Percentiles rank a stretch among this genome's conserved stretches.
phyloP scores from a whole-genome alignment of 2,113 vertebrate species.

The Phrynosoma blainvillii region DNA sequence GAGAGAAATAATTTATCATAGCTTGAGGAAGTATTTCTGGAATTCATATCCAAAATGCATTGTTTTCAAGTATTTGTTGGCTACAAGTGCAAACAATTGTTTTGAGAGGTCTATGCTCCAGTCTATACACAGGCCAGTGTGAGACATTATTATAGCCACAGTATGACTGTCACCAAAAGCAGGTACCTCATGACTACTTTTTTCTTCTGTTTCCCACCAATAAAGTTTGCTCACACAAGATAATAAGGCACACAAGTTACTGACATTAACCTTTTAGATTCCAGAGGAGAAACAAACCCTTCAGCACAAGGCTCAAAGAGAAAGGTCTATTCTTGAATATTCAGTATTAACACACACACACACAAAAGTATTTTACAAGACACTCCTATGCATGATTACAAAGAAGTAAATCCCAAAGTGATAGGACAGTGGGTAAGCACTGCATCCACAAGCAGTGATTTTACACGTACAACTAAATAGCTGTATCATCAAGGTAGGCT shows the following conservation, averaged over 20 bases:
- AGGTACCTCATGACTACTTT: background rate
- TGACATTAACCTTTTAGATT: background rate
- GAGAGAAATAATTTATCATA: constrained; percentile 50
- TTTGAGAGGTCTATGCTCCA: background rate
- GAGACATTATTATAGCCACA: background rate
- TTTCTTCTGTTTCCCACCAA: background rate
- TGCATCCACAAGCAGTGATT: background rate
- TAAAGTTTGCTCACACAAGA: background rate
- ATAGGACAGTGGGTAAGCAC: background rate
- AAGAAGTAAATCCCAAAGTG: background rate
- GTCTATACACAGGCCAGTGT: background rate
- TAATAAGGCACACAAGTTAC: too few species aligned
- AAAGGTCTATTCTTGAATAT: background rate
- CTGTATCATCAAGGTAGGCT: background rate
- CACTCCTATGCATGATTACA: background rate
- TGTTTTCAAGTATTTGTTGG: constrained; percentile 35
- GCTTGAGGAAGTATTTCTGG: constrained; percentile 38
- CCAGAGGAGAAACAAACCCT: background rate
- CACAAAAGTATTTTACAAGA: too few species aligned
- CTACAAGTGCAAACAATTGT: background rate
- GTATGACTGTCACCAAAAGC: background rate
- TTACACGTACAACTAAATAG: background rate
- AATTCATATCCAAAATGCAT: constrained; percentile 51
- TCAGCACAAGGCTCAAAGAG: background rate
- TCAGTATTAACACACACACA: background rate